Evolutionary conservation across 2,888 invertebrate genomes (phyloP), one percentile per base, ranked within the genome.

Genomic region (Rotaria sp.): DNA sequence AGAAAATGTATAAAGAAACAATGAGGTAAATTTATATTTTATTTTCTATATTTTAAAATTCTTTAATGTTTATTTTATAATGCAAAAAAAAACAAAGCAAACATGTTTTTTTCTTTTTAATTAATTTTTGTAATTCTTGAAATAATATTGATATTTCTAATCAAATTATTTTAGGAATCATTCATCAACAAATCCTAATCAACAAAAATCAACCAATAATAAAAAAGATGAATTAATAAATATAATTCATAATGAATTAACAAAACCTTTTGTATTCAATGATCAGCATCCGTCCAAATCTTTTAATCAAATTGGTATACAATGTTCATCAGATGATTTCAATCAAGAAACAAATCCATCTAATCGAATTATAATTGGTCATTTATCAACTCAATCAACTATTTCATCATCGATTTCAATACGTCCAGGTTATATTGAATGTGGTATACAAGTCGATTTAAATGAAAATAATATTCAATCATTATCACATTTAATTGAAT

Each of bases 401-500:
- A 38, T 8, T 10, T 18, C 45, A 13, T 45, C n/a, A 26, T 18
- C 80, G 1, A 80, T 80, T 45, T 45, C 80, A 11, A 3, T 15
- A 45, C 45, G 15, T 10, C 11, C 80, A 11, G 80, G 80, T 45
- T 45, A n/a, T n/a, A 45, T 10, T 26, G 80, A 80, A 45, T n/a
- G 80, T 80, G 80, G 80, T 45, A 80, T n/a, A 45, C 80, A 80
- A 45, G 80, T 80, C 15, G 80, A 80, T 80, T 45, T 80, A 41
- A n/a, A 24, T n/a, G 80, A 80, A 41, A 2, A 26, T 45, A 0
- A 45, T n/a, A n/a, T 45, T 45, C 26, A 80, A n/a, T 45, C 80
- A n/a, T n/a, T 80, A 80, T 13, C 45, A 26, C 13, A 45, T n/a
- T 11, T 80, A n/a, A 80, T 26, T 41, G 41, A 41, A n/a, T 45